Evolutionary conservation across 1,140 invertebrate species (phyloP).

Genomic region (Drosophila pandora): DNA sequence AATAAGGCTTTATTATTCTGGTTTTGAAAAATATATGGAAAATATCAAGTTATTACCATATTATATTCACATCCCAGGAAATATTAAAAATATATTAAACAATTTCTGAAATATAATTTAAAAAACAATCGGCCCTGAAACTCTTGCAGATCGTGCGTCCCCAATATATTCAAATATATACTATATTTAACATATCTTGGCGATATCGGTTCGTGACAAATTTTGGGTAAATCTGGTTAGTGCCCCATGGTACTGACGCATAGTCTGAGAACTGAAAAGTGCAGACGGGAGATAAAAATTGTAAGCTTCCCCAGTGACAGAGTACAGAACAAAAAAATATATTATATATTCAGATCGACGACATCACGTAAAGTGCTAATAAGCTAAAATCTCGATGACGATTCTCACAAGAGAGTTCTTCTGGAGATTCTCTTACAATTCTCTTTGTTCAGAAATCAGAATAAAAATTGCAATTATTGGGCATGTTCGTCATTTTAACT

Average conservation of each 20-base stretch:
- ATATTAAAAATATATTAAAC: neutral
- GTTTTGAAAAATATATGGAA: no score
- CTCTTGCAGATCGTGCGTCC: constrained; percentile 15
- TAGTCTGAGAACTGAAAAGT: constrained; percentile 38
- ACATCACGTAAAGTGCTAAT: constrained; percentile 63
- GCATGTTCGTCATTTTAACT: constrained; percentile 27
- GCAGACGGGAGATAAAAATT: constrained; percentile 37
- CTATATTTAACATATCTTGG: constrained; percentile 22
- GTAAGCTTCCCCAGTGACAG: constrained; percentile 23
- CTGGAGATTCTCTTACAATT: constrained; percentile 11
- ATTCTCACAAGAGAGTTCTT: constrained; percentile 11
- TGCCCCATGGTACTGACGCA: constrained; percentile 54
- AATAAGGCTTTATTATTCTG: no score
- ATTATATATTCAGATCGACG: constrained; percentile 22
- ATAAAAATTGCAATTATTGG: constrained; percentile 28
- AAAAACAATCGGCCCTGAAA: constrained; percentile 26
- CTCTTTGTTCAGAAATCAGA: constrained; percentile 6
- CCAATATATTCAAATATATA: constrained; percentile 4
- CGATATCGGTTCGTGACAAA: constrained; percentile 59
- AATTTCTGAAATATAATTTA: no score
- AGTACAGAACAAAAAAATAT: constrained; percentile 20
- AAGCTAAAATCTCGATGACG: neutral
- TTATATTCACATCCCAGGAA: no score
- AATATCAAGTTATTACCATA: no score
- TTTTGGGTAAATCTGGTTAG: constrained; percentile 38